phyloP scores from a whole-genome alignment of 2,888 invertebrate genomes.

The Dexiosoma caninum region DNA sequence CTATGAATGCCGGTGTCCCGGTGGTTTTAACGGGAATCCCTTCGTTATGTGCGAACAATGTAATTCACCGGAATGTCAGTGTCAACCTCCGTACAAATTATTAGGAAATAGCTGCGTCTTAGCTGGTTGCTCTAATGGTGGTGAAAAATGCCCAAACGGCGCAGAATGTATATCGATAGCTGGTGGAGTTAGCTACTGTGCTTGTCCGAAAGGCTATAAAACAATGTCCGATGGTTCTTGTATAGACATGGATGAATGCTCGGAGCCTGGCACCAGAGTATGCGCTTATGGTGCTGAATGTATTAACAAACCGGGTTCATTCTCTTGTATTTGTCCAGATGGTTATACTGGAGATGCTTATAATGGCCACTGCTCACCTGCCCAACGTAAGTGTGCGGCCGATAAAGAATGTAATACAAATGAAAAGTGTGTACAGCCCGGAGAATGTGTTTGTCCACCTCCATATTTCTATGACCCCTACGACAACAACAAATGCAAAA shows the following conservation, averaged over 20 bases:
- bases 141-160: constrained; percentile 89
- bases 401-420: constrained; percentile 91
- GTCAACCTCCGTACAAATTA: constrained; percentile 91
- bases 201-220: constrained; percentile 91
- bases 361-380: constrained; percentile 88
- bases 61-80: constrained; percentile 89
- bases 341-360: constrained; percentile 90
- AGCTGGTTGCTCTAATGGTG: constrained; percentile 88
- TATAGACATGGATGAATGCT: constrained; percentile 89
- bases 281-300: constrained; percentile 94
- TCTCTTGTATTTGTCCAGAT: constrained; percentile 87
- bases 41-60: constrained; percentile 92
- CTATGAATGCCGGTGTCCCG: constrained; percentile 94
- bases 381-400: constrained; percentile 88
- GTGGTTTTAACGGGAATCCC: constrained; percentile 93
- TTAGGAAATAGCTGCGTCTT: constrained; percentile 90
- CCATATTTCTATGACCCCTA: constrained; percentile 91
- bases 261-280: constrained; percentile 83
- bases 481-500: constrained; percentile 92
- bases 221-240: constrained; percentile 89
- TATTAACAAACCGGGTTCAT: constrained; percentile 87
- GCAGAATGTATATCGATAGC: constrained; percentile 94
- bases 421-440: constrained; percentile 94
- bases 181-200: constrained; percentile 94
- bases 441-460: constrained; percentile 93